phyloP scores from a whole-genome alignment of 2,888 invertebrate species.

The Drosophila helvetica region DNA sequence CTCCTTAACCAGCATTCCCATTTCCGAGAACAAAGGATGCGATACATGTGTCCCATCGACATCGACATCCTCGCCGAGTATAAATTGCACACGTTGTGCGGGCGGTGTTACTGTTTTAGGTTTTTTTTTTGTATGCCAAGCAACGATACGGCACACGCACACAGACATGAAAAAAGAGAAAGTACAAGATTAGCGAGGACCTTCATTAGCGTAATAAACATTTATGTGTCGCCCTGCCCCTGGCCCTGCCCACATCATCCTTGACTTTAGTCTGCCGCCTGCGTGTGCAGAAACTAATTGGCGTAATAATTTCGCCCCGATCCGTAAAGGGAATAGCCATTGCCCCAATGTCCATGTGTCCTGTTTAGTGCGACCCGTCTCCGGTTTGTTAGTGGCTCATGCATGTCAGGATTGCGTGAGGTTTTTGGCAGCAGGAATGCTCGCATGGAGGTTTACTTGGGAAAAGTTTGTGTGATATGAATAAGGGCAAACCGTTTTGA shows the following conservation, averaged over 20 bases:
- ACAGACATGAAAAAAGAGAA: neutral
- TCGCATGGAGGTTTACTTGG: slow-evolving; percentile 4
- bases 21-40: slow-evolving; percentile 98
- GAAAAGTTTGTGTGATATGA: slow-evolving; percentile 5
- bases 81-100: slow-evolving; percentile 98
- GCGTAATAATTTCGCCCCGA: slow-evolving; percentile 40
- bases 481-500: slow-evolving; percentile 4
- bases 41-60: slow-evolving; percentile 90
- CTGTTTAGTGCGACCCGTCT: slow-evolving; percentile 8
- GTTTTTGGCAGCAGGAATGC: neutral
- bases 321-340: slow-evolving; percentile 41
- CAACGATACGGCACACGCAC: neutral
- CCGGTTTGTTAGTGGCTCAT: neutral
- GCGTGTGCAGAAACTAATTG: slow-evolving; percentile 45
- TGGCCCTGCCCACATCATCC: neutral
- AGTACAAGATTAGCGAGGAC: slow-evolving; percentile 1
- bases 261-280: slow-evolving; percentile 13
- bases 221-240: slow-evolving; percentile 29
- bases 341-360: slow-evolving; percentile 48
- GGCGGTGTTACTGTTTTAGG: slow-evolving; percentile 92
- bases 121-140: neutral
- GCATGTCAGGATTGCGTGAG: slow-evolving; percentile 16
- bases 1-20: slow-evolving; percentile 95
- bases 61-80: slow-evolving; percentile 96
- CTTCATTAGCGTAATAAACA: slow-evolving; percentile 47